phyloP scores from a whole-genome alignment of 2,797 vertebrate species.

The Tympanoctomys barrerae region DNA sequence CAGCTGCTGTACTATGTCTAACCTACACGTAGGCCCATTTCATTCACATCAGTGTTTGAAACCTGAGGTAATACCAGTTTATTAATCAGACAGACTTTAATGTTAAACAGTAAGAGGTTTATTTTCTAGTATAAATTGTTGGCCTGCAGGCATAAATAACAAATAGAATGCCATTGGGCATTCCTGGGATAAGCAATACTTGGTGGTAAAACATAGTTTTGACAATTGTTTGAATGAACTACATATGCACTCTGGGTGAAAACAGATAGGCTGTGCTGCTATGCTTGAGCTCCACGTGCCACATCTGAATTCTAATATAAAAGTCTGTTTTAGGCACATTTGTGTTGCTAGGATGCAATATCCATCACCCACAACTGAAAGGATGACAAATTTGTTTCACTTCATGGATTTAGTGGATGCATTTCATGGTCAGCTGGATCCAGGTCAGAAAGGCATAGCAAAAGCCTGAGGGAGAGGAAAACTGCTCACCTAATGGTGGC shows the following conservation, averaged over 20 bases:
- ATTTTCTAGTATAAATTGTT: slow-evolving; percentile 63
- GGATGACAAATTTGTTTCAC: not conserved
- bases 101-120: slow-evolving; percentile 63
- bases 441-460: not conserved
- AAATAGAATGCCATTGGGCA: slow-evolving; percentile 14
- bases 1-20: slow-evolving; percentile 43
- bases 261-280: not conserved
- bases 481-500: not conserved
- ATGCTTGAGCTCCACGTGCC: not conserved
- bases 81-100: slow-evolving; percentile 73
- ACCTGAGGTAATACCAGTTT: slow-evolving; percentile 60
- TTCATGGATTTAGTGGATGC: not conserved
- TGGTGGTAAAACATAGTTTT: slow-evolving; percentile 29
- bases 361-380: not conserved
- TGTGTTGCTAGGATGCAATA: not conserved
- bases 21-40: slow-evolving; percentile 8
- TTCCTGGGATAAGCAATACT: slow-evolving; percentile 20
- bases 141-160: slow-evolving; percentile 54
- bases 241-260: not conserved
- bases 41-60: slow-evolving; percentile 21
- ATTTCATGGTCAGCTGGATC: not conserved
- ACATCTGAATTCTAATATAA: slow-evolving; percentile 11
- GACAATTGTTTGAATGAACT: slow-evolving; percentile 25
- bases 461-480: not conserved
- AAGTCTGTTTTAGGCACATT: not conserved